These are phyloP conservation scores for Hyalella azteca DNA, from an alignment of 2,888 invertebrate genomes.

Conservation along the genomic window DNA sequence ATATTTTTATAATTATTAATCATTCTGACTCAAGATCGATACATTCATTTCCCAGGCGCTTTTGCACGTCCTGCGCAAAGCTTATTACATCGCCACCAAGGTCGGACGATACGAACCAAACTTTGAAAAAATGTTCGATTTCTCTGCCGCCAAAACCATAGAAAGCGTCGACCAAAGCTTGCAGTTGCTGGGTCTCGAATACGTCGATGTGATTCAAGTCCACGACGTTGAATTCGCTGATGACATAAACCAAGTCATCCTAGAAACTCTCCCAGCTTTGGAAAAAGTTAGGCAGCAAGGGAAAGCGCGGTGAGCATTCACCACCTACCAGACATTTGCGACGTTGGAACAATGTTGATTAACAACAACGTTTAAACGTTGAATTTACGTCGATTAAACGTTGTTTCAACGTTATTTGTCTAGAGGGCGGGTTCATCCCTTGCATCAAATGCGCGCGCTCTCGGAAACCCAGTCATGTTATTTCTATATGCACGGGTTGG, in stretches of 20 bases:
- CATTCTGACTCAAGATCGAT: not conserved
- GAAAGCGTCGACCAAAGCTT: constrained; percentile 80
- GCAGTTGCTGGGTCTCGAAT: constrained; percentile 74
- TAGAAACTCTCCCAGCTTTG: constrained; percentile 85
- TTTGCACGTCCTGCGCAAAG: constrained; percentile 75
- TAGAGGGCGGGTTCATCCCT: no score
- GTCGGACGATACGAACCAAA: constrained; percentile 78
- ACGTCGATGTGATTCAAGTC: constrained; percentile 91
- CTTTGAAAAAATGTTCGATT: constrained; percentile 82
- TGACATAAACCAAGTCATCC: constrained; percentile 74
- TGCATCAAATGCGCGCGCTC: no score
- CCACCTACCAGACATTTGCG: no score
- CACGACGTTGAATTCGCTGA: constrained; percentile 70
- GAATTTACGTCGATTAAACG: no score
- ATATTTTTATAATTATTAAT: not conserved
- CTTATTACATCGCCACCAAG: constrained; percentile 89
- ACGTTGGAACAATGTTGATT: no score
- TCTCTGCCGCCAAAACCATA: constrained; percentile 75
- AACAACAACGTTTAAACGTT: no score
- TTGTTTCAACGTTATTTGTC: no score
- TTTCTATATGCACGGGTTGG: no score
- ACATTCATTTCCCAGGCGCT: constrained; percentile 68
- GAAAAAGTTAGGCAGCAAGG: constrained; percentile 74
- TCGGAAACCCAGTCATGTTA: no score
- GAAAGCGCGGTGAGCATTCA: constrained; percentile 71